Evolutionary conservation across 2,888 invertebrate species (phyloP).

Genomic region (Tetragonisca angustula): DNA sequence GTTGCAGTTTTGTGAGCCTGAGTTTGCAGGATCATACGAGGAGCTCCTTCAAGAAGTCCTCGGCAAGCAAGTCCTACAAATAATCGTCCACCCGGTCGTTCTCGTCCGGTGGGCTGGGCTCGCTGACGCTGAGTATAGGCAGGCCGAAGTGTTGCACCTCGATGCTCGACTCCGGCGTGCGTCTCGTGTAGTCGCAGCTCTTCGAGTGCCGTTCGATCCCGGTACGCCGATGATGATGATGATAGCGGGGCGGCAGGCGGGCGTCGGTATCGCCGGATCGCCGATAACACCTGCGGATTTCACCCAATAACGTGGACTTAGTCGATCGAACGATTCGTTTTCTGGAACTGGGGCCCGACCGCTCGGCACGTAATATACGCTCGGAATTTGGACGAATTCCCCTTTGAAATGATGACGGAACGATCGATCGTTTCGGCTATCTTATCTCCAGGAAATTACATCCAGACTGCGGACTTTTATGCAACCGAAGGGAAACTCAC

Average conservation of each 20-base stretch:
- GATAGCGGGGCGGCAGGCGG: slow-evolving; percentile 54
- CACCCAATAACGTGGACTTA: slow-evolving; percentile 8
- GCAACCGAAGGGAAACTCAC: no score
- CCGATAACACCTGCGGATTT: slow-evolving; percentile 75
- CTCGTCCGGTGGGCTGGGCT: slow-evolving; percentile 92
- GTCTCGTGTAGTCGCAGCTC: slow-evolving; percentile 84
- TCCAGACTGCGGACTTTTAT: no score
- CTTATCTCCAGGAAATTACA: no score
- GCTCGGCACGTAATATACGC: no score
- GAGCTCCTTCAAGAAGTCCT: slow-evolving; percentile 82
- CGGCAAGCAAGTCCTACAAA: slow-evolving; percentile 85
- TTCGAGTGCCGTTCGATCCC: slow-evolving; percentile 85
- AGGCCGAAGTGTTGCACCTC: slow-evolving; percentile 88
- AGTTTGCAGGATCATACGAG: slow-evolving; percentile 76
- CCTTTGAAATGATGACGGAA: no score
- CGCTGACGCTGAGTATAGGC: slow-evolving; percentile 91
- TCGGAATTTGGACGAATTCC: no score
- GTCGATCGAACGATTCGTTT: not conserved
- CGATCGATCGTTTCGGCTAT: no score
- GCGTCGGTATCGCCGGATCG: slow-evolving; percentile 78
- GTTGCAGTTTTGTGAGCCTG: no score
- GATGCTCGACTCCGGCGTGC: slow-evolving; percentile 74
- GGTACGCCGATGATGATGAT: slow-evolving; percentile 84
- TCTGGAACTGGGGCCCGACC: no score
- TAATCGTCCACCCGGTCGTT: slow-evolving; percentile 87